phyloP scores from a whole-genome alignment of 2,797 vertebrate species.

The Picus viridis region DNA sequence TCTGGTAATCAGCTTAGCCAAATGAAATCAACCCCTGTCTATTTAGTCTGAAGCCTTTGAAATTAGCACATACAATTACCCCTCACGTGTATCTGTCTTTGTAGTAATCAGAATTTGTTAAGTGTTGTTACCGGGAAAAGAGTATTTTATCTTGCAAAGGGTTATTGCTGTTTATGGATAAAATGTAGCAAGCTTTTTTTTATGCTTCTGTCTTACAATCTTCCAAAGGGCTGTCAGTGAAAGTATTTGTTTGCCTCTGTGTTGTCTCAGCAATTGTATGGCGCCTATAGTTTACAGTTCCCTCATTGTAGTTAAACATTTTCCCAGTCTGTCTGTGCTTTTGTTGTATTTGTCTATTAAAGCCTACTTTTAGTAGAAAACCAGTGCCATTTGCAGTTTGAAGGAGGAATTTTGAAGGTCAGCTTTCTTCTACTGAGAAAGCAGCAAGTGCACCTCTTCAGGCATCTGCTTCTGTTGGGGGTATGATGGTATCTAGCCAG shows the following conservation, averaged over 20 bases:
- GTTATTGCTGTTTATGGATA: background rate
- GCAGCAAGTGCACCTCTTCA: slow-evolving; percentile 18
- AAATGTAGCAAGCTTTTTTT: background rate
- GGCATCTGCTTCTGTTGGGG: slow-evolving; percentile 16
- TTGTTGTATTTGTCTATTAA: background rate
- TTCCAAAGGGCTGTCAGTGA: background rate
- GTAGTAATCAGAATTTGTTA: background rate
- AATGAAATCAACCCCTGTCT: background rate
- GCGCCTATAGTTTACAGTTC: background rate
- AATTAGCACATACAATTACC: background rate
- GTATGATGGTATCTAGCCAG: background rate
- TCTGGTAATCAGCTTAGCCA: background rate
- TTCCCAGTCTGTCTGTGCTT: background rate
- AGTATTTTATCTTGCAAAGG: background rate
- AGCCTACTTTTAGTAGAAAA: background rate
- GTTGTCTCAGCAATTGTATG: background rate
- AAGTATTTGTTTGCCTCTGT: background rate
- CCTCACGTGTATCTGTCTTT: background rate
- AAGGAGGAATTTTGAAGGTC: slow-evolving; percentile 33
- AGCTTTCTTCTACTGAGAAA: slow-evolving; percentile 20
- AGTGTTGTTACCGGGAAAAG: background rate
- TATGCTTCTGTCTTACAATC: background rate
- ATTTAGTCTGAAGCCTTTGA: background rate
- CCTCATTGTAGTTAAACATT: background rate
- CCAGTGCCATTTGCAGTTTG: background rate